Evolutionary conservation across 2,797 vertebrate genomes (phyloP).

Genomic region (Tympanoctomys barrerae): DNA sequence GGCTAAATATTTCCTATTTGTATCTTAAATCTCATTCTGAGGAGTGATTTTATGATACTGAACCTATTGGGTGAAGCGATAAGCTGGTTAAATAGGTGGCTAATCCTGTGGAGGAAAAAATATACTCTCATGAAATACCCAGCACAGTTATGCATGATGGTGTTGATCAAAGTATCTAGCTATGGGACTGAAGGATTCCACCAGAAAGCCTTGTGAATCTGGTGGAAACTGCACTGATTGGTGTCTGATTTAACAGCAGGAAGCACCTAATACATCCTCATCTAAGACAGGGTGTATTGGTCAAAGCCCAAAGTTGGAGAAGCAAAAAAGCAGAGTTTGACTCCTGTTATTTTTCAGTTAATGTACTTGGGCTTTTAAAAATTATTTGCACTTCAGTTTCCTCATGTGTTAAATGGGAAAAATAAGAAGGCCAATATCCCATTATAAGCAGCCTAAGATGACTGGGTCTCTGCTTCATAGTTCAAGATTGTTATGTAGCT

Average conservation of each 20-base stretch:
- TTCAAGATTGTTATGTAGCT: neutral
- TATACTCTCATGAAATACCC: neutral
- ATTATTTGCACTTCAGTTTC: neutral
- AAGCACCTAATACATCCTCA: neutral
- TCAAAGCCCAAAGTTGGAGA: neutral
- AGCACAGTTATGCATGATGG: neutral
- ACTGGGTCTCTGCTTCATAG: too few relatives aligned
- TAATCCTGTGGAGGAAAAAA: neutral
- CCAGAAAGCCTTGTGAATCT: neutral
- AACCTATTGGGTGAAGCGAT: neutral
- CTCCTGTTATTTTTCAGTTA: neutral
- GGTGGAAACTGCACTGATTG: neutral
- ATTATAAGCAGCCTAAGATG: neutral
- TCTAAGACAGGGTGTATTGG: neutral
- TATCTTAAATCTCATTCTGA: neutral
- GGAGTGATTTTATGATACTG: neutral
- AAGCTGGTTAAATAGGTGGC: neutral
- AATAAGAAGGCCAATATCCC: neutral
- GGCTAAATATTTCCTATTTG: neutral
- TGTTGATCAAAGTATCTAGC: neutral
- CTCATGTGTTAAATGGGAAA: neutral
- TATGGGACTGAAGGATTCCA: neutral
- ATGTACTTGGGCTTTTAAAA: neutral
- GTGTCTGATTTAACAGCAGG: neutral
- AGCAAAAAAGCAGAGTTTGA: neutral